A percentile compares a stretch with the other conserved stretches of the same genome.
Conservation (phyloP, 2,113 vertebrate species). For the Sphyrna mokarran region DNA sequence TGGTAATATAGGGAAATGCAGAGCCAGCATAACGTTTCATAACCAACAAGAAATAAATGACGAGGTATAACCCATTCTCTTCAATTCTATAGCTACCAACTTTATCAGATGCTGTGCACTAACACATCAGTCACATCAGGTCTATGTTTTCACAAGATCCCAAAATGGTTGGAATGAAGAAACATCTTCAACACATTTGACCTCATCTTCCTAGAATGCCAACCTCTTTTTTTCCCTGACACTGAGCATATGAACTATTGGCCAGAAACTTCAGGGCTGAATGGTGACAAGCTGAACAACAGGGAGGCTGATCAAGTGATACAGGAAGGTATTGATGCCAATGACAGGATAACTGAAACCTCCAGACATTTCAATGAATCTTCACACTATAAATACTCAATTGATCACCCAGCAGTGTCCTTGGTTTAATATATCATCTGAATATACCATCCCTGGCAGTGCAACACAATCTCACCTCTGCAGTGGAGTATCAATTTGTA, state of each 20-base stretch:
- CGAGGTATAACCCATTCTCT: background rate
- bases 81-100: background rate
- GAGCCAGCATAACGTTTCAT: background rate
- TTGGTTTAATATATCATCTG: background rate
- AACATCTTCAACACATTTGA: background rate
- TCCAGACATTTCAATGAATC: too few relatives aligned
- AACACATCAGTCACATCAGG: background rate
- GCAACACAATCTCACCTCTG: background rate
- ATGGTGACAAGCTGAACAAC: background rate
- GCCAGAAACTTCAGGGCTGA: background rate
- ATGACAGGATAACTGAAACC: background rate
- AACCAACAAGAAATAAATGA: background rate
- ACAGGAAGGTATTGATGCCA: too few relatives aligned
- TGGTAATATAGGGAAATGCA: background rate
- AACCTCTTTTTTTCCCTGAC: background rate
- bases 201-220: background rate
- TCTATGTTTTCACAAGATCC: background rate
- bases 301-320: background rate
- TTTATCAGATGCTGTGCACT: background rate
- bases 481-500: background rate
- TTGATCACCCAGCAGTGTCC: background rate
- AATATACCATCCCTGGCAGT: background rate
- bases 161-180: background rate
- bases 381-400: background rate
- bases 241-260: background rate